Percentiles rank a stretch among this genome's conserved stretches.
These are phyloP conservation scores for Ptycholaimellus sp. DNA, from an alignment of 2,888 invertebrate species.

Conservation along the genomic window DNA sequence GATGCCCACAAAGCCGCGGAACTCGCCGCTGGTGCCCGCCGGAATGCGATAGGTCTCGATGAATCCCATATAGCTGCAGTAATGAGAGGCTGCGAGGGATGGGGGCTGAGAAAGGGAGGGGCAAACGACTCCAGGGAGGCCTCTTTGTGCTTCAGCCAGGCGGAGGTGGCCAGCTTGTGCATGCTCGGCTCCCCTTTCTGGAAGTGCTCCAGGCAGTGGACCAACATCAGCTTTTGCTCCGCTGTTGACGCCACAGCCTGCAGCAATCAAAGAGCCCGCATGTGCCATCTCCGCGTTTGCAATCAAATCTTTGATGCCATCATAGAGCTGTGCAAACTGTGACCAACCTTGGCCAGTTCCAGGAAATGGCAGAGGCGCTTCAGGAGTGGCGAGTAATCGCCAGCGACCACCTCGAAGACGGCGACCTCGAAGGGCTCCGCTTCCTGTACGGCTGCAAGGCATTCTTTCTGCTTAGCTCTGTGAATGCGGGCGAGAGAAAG, in stretches of 20 bases:
- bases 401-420: conserved; percentile 23
- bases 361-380: conserved; percentile 43
- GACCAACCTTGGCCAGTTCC: conserved; percentile 42
- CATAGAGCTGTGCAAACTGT: conserved; percentile 46
- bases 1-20: conserved; percentile 42
- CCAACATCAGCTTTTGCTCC: no score
- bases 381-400: conserved; percentile 38
- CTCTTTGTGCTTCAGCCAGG: no score
- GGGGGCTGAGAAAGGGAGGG: no score
- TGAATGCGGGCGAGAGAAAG: no score
- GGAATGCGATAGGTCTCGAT: conserved; percentile 78
- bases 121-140: no score
- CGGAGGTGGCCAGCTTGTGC: no score
- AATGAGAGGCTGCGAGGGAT: no score
- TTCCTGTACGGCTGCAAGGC: not conserved
- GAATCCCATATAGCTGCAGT: conserved; percentile 52
- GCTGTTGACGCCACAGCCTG: conserved; percentile 67
- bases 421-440: conserved; percentile 3
- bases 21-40: conserved; percentile 67
- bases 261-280: conserved; percentile 79
- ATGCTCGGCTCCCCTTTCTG: no score
- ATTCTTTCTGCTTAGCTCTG: no score
- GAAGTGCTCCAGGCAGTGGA: no score
- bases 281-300: conserved; percentile 58
- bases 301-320: conserved; percentile 53